These are phyloP conservation scores for Cladorhizidae sp. DNA, from an alignment of 37 sponge, comb jelly and placozoan genomes.

Conservation along the genomic window DNA sequence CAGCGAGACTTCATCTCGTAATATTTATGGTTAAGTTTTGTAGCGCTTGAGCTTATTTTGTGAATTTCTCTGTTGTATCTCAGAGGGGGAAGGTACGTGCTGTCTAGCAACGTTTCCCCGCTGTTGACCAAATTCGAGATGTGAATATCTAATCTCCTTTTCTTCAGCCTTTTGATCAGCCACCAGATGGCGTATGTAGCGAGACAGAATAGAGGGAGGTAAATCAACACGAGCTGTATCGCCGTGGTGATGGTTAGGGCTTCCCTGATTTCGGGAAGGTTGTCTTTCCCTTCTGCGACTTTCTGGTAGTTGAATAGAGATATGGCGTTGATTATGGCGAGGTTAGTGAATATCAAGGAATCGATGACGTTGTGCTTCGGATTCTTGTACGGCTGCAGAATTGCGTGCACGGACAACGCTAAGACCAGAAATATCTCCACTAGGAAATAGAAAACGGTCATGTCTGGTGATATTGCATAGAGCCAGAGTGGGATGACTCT, in stretches of 20 bases:
- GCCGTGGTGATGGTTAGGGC: neutral
- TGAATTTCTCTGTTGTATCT: no score
- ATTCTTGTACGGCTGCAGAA: conserved; percentile 43
- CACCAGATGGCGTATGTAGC: neutral
- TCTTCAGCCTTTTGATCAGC: neutral
- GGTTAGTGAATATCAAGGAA: conserved; percentile 20
- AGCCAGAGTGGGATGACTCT: neutral
- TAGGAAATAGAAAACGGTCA: neutral
- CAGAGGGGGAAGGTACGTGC: neutral
- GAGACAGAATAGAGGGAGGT: conserved; percentile 1
- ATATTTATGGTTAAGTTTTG: no score
- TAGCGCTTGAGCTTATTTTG: no score
- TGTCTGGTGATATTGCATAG: neutral
- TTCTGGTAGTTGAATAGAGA: conserved; percentile 25
- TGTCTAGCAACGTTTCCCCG: neutral
- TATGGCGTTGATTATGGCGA: conserved; percentile 15
- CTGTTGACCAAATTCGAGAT: neutral
- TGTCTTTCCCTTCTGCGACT: neutral
- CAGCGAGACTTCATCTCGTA: no score
- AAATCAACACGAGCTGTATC: neutral
- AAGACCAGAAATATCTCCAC: neutral
- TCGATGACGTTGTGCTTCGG: conserved; percentile 40
- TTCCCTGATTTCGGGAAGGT: no score
- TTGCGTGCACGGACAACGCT: conserved; percentile 6
- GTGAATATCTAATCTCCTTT: neutral